Percentiles rank a stretch among this genome's conserved stretches.
phyloP scores from a whole-genome alignment of 2,113 vertebrate species.

The Solea solea region DNA sequence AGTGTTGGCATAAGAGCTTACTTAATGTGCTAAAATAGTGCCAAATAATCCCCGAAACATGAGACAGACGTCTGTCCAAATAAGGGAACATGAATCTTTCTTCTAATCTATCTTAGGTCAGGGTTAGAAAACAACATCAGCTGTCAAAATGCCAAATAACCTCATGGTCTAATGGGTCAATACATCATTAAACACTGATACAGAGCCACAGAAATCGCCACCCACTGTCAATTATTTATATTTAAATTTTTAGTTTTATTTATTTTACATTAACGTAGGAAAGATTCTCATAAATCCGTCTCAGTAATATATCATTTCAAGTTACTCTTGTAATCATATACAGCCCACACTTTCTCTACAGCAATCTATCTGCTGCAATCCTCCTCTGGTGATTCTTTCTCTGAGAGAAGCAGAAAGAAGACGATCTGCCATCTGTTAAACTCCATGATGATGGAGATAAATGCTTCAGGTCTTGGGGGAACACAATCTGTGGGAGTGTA shows the following conservation, averaged over 20 bases:
- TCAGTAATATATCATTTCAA: slow-evolving; percentile 21
- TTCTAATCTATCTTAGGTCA: neutral
- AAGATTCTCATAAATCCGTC: neutral
- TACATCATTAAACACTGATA: neutral
- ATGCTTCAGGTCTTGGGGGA: slow-evolving; percentile 26
- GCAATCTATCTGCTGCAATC: slow-evolving; percentile 48
- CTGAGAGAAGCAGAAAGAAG: slow-evolving; percentile 18
- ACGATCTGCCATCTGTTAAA: slow-evolving; percentile 31
- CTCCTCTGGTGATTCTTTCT: slow-evolving; percentile 44
- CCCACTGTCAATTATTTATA: neutral
- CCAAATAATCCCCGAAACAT: too few species aligned
- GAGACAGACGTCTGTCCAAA: too few species aligned
- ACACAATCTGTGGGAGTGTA: slow-evolving; percentile 50
- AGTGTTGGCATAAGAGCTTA: too few species aligned
- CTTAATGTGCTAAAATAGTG: too few species aligned
- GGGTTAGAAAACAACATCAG: neutral
- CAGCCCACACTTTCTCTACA: slow-evolving; percentile 9
- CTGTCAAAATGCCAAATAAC: too few species aligned
- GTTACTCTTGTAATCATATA: slow-evolving; percentile 11
- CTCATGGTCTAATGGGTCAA: neutral
- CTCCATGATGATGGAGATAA: slow-evolving; percentile 38
- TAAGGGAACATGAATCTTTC: too few species aligned
- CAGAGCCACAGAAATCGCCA: neutral
- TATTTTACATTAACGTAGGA: neutral
- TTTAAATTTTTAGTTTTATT: neutral